Base-by-base conservation (phyloP, 2,113 vertebrate species). In the Macroglossus sobrinus region DNA sequence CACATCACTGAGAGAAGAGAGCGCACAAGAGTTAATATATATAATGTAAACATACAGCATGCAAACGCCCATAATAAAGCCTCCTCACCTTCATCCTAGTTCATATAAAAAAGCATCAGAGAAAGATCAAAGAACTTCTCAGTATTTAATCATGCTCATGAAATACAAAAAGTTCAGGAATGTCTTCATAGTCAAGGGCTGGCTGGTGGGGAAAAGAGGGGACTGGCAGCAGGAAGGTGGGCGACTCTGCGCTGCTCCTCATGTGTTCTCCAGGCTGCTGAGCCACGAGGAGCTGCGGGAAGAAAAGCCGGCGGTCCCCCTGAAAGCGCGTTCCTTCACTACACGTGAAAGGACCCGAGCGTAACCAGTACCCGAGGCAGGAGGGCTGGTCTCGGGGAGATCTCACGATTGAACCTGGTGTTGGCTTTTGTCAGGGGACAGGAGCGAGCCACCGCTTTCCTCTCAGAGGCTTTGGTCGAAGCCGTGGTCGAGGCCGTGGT, bases 351-450 rank as follows among this genome's bases (percentile, higher is more conserved):
- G 71, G 72, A 93, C 71, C 94, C 87, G 66, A 79, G 45, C 88
- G 55, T 95, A 96, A 95, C 94, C 38, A 96, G 94, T 53, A 88
- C 96, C 97, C 3, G 47, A 85, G 92, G 93, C 71, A 85, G 57
- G 78, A 87, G 88, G 93, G 53, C 97, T 96, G 95, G 94, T 96
- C 94, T 96, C 94, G 93, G 96, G 97, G 55, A 93, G 71, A 85
- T 95, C 76, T 84, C 97, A 97, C 0, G 33, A 95, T 96, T 95
- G 69, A 78, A 80, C 71, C 96, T 95, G 91, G 75, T 80, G 71
- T 80, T 95, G 84, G 96, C 97, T 98, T 94, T 22, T 35, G 61
- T 66, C 45, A 6, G 40, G 64, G 82, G 59, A 87, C 19, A 68
- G 28, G 53, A 84, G 80, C 84, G 75, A 63, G 22, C 45, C 21